Base-by-base conservation (phyloP, 2,797 vertebrate genomes). In the Coregonus suidteri region DNA sequence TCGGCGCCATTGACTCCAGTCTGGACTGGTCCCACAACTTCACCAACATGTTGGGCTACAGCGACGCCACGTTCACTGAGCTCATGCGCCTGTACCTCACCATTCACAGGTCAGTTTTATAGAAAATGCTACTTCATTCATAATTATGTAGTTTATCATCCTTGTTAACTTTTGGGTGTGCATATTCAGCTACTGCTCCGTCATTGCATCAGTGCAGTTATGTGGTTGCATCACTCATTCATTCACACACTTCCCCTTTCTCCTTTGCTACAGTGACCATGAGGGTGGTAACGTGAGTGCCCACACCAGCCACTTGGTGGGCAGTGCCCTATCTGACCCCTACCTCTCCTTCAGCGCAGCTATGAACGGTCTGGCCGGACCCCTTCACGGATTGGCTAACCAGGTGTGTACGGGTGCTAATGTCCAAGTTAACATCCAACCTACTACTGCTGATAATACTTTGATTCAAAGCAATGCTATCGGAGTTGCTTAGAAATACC, bases 11-110 rank as follows among this genome's bases (percentile, higher is more conserved):
- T 62, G 97, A 98, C 91, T 94, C 97, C 59, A 95, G 94, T 88
- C 92, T 99, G 75, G 98, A 99, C 92, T 99, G 98, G 98, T 98
- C 98, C 15, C 95, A 98, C 90, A 99, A 99, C 90, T 99, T 99
- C 89, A 96, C 95, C 92, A 99, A 98, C 92, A 99, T 99, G 97
- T 91, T 99, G 93, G 97, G 97, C 81, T 99, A 99, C 93, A 96
- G 76, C 0, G 96, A 99, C 0, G 20, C 90, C 1, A 93, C 97
- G 90, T 99, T 99, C 91, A 96, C 96, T 0, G 97, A 99, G 91
- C 96, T 99, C 3, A 98, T 98, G 97, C 93, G 97, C 82, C 96
- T 99, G 77, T 99, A 99, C 93, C 97, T 99, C 91, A 98, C 97
- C 81, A 99, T 99, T 89, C 98, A 99, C 95, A 99, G 98, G 98